Base-by-base conservation (phyloP, 2,113 vertebrate species). In the Spermophilus dauricus region DNA sequence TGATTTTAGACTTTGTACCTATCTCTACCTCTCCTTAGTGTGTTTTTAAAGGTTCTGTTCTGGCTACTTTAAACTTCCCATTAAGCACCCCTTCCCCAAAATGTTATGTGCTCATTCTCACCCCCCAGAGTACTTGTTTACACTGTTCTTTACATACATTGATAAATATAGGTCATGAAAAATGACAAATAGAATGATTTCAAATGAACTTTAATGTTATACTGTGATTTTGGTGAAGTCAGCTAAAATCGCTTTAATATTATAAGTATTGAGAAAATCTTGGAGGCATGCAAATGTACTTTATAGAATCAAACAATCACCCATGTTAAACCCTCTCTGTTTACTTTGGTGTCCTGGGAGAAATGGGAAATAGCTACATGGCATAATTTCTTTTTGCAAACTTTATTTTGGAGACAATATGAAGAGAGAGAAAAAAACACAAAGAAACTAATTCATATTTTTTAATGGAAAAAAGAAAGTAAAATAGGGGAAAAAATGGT, bases 1-100 rank as follows among this genome's bases (percentile, higher is more conserved):
- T 96, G 72, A 67, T 84, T 92, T 95, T 73, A 75, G 89, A 58
- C 61, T 87, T 96, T 97, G 61, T 56, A 34, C 39, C 28, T 96
- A 70, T 77, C 56, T 89, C 30, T 65, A 87, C 14, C 3, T 2
- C 32, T 80, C 20, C 16, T 98, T 84, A 89, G 93, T 88, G 72
- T 77, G 10, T n/a, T 78, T 45, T 85, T 94, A 77, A 88, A 42
- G 30, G 48, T 42, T 28, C 32, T 93, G 10, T 13, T 67, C 4
- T 16, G 61, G 16, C 16, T 26, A 26, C 16, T 26, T 30, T 88
- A 84, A 86, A 13, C 39, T 89, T 3, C 26, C 16, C 42, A 90
- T 69, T 86, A 91, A 94, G 9, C 65, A 56, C 18, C 20, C 18
- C 20, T 8, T 6, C n/a, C n/a, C 39, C 1, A 1, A 94, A 90